These are phyloP conservation scores for Apis cerana DNA, from an alignment of 1,140 invertebrate genomes.

Conservation along the genomic window DNA sequence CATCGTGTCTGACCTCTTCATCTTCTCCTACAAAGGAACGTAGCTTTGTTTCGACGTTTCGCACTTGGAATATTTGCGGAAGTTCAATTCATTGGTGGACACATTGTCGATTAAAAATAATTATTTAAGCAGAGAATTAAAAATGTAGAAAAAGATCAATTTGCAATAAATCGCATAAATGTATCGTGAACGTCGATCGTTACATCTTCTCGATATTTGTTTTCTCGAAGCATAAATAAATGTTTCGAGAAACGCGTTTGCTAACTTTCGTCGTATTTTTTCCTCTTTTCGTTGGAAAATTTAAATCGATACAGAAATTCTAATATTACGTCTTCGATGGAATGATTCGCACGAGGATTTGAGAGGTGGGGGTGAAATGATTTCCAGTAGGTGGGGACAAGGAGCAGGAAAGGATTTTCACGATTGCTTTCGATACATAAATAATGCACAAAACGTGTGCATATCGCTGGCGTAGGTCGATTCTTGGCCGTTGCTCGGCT, in stretches of 20 bases:
- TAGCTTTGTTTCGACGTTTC: neutral
- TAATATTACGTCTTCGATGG: too few species aligned
- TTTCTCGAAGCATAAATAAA: too few species aligned
- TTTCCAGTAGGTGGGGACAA: constrained; percentile 31
- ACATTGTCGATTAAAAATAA: neutral
- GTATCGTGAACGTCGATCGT: too few species aligned
- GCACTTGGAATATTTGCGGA: neutral
- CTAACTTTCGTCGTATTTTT: too few species aligned
- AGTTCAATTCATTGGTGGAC: neutral
- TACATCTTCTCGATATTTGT: too few species aligned
- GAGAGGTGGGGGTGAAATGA: neutral
- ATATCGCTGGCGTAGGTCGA: constrained; percentile 39
- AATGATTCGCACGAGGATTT: too few species aligned
- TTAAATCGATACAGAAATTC: too few species aligned
- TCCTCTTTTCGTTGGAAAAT: too few species aligned
- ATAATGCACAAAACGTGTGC: constrained; percentile 36
- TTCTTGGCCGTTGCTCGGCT: constrained; percentile 37
- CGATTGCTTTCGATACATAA: constrained; percentile 35
- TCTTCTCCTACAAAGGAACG: neutral
- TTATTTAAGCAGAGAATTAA: too few species aligned
- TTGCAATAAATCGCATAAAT: too few species aligned
- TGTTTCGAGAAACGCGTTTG: too few species aligned
- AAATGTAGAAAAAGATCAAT: too few species aligned
- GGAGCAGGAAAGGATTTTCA: constrained; percentile 33
- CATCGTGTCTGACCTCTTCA: constrained; percentile 18